Conservation (phyloP, 1,140 invertebrate genomes). For the Diorhabda elongata region DNA sequence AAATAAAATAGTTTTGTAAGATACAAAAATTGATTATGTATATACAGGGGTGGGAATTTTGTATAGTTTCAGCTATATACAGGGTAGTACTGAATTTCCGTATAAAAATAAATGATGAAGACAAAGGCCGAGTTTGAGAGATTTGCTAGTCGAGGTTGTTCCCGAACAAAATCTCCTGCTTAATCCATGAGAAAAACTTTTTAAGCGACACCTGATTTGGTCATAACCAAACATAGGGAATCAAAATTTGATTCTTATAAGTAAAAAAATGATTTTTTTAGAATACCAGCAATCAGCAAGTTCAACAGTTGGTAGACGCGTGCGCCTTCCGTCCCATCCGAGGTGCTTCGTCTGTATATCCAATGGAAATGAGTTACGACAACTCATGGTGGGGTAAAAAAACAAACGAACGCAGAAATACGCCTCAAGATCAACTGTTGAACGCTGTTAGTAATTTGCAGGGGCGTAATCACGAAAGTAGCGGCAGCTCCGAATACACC, state of each 20-base stretch:
- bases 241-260: not conserved
- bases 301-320: not conserved
- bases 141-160: constrained; percentile 20
- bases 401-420: constrained; percentile 14
- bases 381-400: constrained; percentile 7
- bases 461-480: constrained; percentile 23
- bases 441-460: constrained; percentile 1
- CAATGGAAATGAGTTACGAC: constrained; percentile 28
- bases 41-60: too few species aligned
- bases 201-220: not conserved
- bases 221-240: not conserved
- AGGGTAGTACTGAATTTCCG: too few species aligned
- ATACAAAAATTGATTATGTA: too few species aligned
- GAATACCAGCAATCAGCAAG: constrained; percentile 5
- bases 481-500: constrained; percentile 32
- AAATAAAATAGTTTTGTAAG: too few species aligned
- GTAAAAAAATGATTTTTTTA: not conserved
- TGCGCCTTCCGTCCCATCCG: constrained; percentile 19
- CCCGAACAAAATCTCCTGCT: constrained; percentile 12
- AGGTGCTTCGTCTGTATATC: constrained; percentile 14
- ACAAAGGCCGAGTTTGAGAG: constrained; percentile 35
- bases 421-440: constrained; percentile 26
- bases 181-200: not conserved
- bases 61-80: too few species aligned
- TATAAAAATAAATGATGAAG: constrained; percentile 22